Conservation (phyloP, 2,888 invertebrate species). For the Hypsopygia costalis region DNA sequence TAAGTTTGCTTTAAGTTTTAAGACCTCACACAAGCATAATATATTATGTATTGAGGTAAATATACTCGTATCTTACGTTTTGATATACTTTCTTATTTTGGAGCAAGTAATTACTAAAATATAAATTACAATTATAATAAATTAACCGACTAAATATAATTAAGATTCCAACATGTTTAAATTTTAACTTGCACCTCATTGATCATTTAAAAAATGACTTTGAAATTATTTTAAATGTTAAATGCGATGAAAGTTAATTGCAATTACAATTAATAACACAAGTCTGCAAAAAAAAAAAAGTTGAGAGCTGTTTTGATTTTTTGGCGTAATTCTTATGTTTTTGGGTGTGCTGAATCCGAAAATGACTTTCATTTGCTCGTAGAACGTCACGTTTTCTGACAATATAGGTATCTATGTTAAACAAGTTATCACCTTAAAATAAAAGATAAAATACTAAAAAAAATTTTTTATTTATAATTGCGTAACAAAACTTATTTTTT, state of each 20-base stretch:
- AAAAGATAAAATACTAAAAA: no score
- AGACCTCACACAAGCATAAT: slow-evolving; percentile 32
- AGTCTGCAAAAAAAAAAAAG: no score
- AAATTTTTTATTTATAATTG: no score
- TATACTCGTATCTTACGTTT: slow-evolving; percentile 22
- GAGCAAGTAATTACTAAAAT: slow-evolving; percentile 2
- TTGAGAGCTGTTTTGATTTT: no score
- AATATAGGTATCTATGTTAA: no score
- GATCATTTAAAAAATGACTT: slow-evolving; percentile 4
- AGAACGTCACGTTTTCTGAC: no score
- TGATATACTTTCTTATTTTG: slow-evolving; percentile 7
- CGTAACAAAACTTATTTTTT: no score
- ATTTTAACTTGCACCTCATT: slow-evolving; percentile 4
- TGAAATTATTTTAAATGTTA: slow-evolving; percentile 1
- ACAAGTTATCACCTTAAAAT: no score
- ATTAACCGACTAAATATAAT: slow-evolving; percentile 8
- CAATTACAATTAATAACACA: neutral
- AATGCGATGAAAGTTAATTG: neutral
- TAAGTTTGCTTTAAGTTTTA: slow-evolving; percentile 21
- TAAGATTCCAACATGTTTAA: slow-evolving; percentile 8
- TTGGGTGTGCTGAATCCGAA: no score
- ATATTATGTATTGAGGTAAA: slow-evolving; percentile 26
- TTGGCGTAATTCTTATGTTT: no score
- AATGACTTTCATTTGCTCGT: no score
- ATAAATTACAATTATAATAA: slow-evolving; percentile 10